A percentile compares a stretch with the other conserved stretches of the same genome.
These are phyloP conservation scores for Clamator glandarius DNA, from an alignment of 2,797 vertebrate genomes.

Conservation along the genomic window DNA sequence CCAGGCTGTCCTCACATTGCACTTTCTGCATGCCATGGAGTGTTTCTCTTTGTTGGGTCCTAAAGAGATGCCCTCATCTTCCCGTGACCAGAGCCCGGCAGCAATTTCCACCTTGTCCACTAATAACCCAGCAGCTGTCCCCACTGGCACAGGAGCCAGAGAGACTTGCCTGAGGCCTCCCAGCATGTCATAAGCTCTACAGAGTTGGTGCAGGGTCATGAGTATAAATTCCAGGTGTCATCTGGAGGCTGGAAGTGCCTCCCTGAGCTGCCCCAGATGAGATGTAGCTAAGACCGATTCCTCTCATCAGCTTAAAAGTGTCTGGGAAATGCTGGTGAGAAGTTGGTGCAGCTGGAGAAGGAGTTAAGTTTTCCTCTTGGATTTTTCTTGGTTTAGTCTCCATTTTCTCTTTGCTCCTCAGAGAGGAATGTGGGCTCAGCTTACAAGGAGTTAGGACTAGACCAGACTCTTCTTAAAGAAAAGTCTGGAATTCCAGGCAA, in stretches of 20 bases:
- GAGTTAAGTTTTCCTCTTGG: not conserved
- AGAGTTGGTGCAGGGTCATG: not conserved
- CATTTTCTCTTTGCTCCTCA: not conserved
- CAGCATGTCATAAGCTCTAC: not conserved
- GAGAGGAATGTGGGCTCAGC: not conserved
- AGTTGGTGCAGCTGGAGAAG: not conserved
- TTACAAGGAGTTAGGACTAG: not conserved
- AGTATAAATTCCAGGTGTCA: not conserved
- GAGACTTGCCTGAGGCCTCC: not conserved
- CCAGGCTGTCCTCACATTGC: not conserved
- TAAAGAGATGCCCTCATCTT: not conserved
- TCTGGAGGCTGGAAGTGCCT: not conserved
- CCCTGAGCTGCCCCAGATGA: not conserved
- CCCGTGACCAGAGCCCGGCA: not conserved
- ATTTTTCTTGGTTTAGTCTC: not conserved
- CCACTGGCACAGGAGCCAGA: not conserved
- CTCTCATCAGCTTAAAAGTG: not conserved
- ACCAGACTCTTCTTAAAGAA: not conserved
- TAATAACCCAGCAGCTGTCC: not conserved
- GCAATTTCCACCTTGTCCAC: not conserved
- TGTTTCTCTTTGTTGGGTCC: not conserved
- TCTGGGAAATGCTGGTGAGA: not conserved
- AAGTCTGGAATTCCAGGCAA: not conserved
- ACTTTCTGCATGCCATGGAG: accelerated
- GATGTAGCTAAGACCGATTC: not conserved